Percentiles rank a stretch among this genome's conserved stretches.
Evolutionary conservation across 1,140 invertebrate species (phyloP).

Genomic region (Cotesia typhae): DNA sequence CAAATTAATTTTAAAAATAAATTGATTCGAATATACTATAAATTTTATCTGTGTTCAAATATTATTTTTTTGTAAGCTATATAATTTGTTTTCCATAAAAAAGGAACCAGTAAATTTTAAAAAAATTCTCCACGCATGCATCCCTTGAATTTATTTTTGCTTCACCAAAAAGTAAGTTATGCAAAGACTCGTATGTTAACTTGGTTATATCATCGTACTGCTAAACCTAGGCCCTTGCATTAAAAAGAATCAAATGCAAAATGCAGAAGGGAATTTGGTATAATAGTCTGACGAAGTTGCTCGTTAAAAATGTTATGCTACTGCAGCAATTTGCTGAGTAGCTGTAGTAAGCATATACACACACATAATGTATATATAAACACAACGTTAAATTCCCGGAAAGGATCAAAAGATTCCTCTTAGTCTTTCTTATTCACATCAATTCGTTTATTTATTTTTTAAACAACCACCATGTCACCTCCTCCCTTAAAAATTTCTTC

Average conservation of each 20-base stretch:
- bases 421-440: slow-evolving; percentile 27
- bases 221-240: slow-evolving; percentile 1
- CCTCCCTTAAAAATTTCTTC: slow-evolving; percentile 7
- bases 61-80: no score
- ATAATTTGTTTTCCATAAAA: no score
- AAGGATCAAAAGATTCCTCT: slow-evolving; percentile 48
- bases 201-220: no score
- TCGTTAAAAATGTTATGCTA: slow-evolving; percentile 52
- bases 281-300: slow-evolving; percentile 16
- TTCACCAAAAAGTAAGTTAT: no score
- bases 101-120: no score
- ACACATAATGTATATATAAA: slow-evolving; percentile 38
- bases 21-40: no score
- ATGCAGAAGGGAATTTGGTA: background rate
- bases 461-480: slow-evolving; percentile 26
- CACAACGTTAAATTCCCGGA: slow-evolving; percentile 47
- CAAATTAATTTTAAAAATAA: no score
- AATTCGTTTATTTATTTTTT: slow-evolving; percentile 23
- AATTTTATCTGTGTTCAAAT: no score
- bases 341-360: slow-evolving; percentile 26
- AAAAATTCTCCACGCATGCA: no score
- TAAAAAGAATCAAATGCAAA: slow-evolving; percentile 37
- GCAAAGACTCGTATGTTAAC: no score
- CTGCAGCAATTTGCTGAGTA: slow-evolving; percentile 52
- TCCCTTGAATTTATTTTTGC: no score